Evolutionary conservation across 2,888 invertebrate genomes (phyloP).

Genomic region (Amphipoea oculea): DNA sequence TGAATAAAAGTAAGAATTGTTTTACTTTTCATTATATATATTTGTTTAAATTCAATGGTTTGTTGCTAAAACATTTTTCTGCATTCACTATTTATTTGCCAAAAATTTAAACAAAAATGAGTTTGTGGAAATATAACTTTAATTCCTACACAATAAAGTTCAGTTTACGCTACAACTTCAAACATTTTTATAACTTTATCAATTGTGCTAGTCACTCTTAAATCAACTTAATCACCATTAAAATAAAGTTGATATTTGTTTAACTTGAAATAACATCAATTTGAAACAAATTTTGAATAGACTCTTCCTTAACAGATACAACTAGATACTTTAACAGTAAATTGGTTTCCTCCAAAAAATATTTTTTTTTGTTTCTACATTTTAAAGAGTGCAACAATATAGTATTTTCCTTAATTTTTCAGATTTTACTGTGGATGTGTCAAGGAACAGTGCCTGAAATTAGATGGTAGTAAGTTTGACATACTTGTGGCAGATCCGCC

Average conservation of each 20-base stretch:
- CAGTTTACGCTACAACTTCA: too few species aligned
- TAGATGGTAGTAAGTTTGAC: conserved; percentile 92
- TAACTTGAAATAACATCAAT: too few species aligned
- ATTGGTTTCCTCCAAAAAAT: not conserved
- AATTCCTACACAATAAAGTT: too few species aligned
- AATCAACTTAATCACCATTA: too few species aligned
- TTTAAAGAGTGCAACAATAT: not conserved
- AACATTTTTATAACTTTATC: not conserved
- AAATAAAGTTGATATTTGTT: too few species aligned
- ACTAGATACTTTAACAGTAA: not conserved
- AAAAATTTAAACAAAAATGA: too few species aligned
- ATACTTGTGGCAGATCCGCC: conserved; percentile 98
- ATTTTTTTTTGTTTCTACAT: not conserved
- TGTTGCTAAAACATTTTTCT: not conserved
- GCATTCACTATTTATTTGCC: too few species aligned
- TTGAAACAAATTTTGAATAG: too few species aligned
- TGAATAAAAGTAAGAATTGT: conserved; percentile 37
- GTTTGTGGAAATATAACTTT: too few species aligned
- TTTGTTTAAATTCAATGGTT: not conserved
- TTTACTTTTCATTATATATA: too few species aligned
- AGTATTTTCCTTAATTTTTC: conserved; percentile 1
- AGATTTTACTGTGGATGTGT: conserved; percentile 92
- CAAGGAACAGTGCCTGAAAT: conserved; percentile 85
- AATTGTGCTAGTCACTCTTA: too few species aligned
- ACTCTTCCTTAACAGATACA: not conserved